Evolutionary conservation across 2,888 invertebrate genomes (phyloP).

Genomic region (Mechanitis messenoides): DNA sequence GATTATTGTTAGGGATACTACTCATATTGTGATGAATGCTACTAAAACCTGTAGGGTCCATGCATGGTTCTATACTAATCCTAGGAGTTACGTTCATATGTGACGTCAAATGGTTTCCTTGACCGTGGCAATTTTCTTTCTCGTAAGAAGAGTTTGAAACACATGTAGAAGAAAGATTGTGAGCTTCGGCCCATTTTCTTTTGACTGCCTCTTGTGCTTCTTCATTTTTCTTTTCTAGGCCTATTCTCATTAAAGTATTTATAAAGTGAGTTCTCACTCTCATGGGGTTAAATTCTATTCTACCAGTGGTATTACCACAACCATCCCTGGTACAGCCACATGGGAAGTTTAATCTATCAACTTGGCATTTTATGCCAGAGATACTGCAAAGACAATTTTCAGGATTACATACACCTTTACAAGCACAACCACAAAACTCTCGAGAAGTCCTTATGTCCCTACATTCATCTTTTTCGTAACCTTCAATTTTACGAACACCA

Average conservation of each 20-base stretch:
- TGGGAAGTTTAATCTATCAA: constrained; percentile 96
- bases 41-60: constrained; percentile 78
- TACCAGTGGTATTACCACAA: constrained; percentile 93
- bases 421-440: constrained; percentile 95
- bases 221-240: constrained; percentile 90
- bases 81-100: constrained; percentile 74
- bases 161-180: constrained; percentile 51
- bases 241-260: constrained; percentile 95
- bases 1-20: constrained; percentile 36
- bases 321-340: constrained; percentile 97
- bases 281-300: constrained; percentile 97
- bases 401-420: constrained; percentile 95
- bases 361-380: constrained; percentile 98
- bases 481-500: constrained; percentile 95
- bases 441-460: constrained; percentile 92
- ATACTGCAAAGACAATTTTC: constrained; percentile 96
- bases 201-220: constrained; percentile 68
- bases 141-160: constrained; percentile 57
- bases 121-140: constrained; percentile 53
- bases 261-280: constrained; percentile 97
- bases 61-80: constrained; percentile 79
- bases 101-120: constrained; percentile 66
- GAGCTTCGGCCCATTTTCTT: constrained; percentile 67
- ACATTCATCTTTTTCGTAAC: constrained; percentile 95
- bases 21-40: constrained; percentile 81